A percentile compares a stretch with the other conserved stretches of the same genome.
These are phyloP conservation scores for Pardalotus punctatus DNA, from an alignment of 2,113 vertebrate species.

Conservation along the genomic window DNA sequence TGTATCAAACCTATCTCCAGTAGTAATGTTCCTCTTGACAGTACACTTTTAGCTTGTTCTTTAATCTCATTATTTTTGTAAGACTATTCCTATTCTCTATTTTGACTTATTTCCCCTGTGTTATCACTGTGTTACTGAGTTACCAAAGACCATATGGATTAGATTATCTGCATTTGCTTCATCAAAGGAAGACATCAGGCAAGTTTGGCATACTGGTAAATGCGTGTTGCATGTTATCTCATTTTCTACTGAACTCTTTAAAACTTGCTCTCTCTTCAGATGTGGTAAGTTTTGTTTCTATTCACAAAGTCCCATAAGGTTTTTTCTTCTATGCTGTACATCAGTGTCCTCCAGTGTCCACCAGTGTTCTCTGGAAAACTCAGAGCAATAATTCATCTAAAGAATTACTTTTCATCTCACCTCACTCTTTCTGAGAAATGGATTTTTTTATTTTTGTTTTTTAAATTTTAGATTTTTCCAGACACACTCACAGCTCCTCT, in stretches of 20 bases:
- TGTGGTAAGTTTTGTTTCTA: neutral
- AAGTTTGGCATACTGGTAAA: neutral
- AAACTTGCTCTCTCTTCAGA: neutral
- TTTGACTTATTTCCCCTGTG: neutral
- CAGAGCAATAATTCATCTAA: neutral
- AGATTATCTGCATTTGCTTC: neutral
- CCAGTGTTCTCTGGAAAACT: neutral
- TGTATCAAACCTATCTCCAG: neutral
- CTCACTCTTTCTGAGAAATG: neutral
- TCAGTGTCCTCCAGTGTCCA: neutral
- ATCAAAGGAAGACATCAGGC: neutral
- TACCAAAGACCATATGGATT: neutral
- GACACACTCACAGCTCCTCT: neutral
- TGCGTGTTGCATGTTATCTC: neutral
- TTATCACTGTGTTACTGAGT: neutral
- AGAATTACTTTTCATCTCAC: neutral
- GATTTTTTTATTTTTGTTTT: neutral
- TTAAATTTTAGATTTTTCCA: neutral
- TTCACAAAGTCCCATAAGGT: neutral
- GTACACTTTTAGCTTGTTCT: neutral
- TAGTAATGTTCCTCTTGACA: neutral
- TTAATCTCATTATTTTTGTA: neutral
- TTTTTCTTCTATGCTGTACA: neutral
- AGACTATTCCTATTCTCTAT: neutral
- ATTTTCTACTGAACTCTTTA: neutral